These are phyloP conservation scores for Dendrocincla tyrannina DNA, from an alignment of 2,797 vertebrate genomes.

Conservation along the genomic window DNA sequence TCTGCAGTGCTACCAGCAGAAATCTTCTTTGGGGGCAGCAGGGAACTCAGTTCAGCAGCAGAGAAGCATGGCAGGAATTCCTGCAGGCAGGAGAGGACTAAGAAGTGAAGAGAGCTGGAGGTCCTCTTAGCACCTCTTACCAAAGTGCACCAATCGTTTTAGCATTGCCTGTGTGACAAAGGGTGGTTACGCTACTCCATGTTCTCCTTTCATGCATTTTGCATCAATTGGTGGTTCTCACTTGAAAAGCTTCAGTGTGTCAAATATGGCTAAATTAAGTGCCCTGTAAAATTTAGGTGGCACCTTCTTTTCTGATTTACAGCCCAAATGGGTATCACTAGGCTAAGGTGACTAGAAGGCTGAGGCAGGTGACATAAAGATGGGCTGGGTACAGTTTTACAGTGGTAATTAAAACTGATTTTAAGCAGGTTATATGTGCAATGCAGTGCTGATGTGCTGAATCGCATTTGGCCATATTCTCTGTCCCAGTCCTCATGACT, in stretches of 20 bases:
- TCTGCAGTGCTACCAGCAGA: not conserved
- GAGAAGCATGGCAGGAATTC: not conserved
- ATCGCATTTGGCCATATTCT: not conserved
- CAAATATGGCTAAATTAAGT: not conserved
- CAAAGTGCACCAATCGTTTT: not conserved
- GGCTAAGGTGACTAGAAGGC: not conserved
- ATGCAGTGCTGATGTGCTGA: not conserved
- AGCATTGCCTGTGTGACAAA: not conserved
- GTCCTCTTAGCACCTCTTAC: not conserved
- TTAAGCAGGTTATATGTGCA: not conserved
- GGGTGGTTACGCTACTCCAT: rapidly evolving
- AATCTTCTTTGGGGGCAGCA: not conserved
- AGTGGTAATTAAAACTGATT: not conserved
- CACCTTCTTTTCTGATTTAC: not conserved
- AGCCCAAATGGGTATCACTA: not conserved
- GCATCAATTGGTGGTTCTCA: not conserved
- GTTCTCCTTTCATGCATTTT: not conserved
- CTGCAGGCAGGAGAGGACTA: not conserved
- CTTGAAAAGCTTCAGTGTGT: not conserved
- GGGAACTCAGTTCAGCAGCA: not conserved
- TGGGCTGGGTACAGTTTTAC: not conserved
- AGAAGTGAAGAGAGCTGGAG: not conserved
- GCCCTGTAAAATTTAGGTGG: not conserved
- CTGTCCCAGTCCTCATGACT: not conserved
- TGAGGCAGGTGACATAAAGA: not conserved